A percentile compares a stretch with the other conserved stretches of the same genome.
Conservation (phyloP, 2,888 invertebrate genomes). For the Noctua fimbriata region DNA sequence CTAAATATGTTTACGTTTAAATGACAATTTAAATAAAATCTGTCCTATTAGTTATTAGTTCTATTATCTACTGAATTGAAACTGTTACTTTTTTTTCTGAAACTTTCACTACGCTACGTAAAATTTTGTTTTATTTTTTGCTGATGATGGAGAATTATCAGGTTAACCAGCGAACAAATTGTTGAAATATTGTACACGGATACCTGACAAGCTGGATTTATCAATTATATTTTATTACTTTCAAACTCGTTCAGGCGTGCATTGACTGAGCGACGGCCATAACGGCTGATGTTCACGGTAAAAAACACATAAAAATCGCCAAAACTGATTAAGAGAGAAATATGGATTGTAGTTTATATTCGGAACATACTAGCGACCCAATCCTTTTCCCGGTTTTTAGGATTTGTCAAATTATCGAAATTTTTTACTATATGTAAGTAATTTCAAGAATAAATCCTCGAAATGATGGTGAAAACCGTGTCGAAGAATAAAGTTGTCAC, state of each 20-base stretch:
- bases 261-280: conserved; percentile 42
- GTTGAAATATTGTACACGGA: conserved; percentile 63
- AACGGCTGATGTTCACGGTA: conserved; percentile 30
- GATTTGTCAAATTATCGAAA: background rate
- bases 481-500: background rate
- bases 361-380: background rate
- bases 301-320: conserved; percentile 39
- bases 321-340: conserved; percentile 16
- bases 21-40: background rate
- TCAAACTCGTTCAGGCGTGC: conserved; percentile 47
- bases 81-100: background rate
- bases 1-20: background rate
- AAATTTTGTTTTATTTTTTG: conserved; percentile 31
- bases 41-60: background rate
- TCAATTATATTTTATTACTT: conserved; percentile 62
- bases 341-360: background rate
- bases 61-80: background rate
- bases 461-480: background rate
- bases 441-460: background rate
- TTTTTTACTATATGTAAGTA: background rate
- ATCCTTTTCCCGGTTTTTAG: background rate
- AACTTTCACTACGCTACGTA: conserved; percentile 12
- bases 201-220: conserved; percentile 58
- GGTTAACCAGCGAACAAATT: conserved; percentile 50
- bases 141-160: conserved; percentile 47